Evolutionary conservation across 30 jellyfish, hydroid and myxozoan genomes (phyloP).

Genomic region (Hydractinia echinata): DNA sequence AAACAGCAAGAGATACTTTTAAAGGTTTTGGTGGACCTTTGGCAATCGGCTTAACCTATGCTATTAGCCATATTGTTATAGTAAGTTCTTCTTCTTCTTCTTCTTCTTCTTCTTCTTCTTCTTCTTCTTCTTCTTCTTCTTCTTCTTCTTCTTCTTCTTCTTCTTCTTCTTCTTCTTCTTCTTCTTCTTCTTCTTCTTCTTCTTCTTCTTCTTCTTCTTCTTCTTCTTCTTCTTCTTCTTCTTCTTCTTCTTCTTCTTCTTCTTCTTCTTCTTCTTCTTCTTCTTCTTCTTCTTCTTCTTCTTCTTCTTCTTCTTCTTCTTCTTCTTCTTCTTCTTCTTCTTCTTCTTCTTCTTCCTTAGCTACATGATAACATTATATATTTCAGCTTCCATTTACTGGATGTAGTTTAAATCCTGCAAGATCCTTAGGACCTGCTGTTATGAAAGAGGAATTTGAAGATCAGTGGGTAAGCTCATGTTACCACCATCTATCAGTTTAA

Average conservation of each 20-base stretch:
- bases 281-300: conserved; percentile 2
- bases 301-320: conserved; percentile 34
- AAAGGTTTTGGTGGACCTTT: conserved; percentile 47
- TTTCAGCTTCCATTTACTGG: conserved; percentile 27
- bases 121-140: conserved; percentile 35
- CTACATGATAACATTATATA: background rate
- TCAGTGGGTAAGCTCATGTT: conserved; percentile 26
- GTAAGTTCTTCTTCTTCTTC: conserved; percentile 36
- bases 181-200: conserved; percentile 9
- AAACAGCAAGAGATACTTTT: conserved; percentile 20
- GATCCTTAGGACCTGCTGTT: conserved; percentile 45
- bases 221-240: conserved; percentile 18
- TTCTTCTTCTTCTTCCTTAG: conserved; percentile 30
- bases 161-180: conserved; percentile 23
- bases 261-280: background rate
- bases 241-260: conserved; percentile 18
- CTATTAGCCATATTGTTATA: conserved; percentile 27
- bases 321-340: conserved; percentile 28
- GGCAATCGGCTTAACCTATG: conserved; percentile 28
- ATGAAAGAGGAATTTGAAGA: conserved; percentile 4
- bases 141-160: conserved; percentile 15
- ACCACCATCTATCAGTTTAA: background rate
- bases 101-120: conserved; percentile 23
- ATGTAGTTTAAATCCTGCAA: conserved; percentile 46
- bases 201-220: conserved; percentile 15